phyloP scores from a whole-genome alignment of 2,888 invertebrate genomes.

The Emmelina monodactyla region DNA sequence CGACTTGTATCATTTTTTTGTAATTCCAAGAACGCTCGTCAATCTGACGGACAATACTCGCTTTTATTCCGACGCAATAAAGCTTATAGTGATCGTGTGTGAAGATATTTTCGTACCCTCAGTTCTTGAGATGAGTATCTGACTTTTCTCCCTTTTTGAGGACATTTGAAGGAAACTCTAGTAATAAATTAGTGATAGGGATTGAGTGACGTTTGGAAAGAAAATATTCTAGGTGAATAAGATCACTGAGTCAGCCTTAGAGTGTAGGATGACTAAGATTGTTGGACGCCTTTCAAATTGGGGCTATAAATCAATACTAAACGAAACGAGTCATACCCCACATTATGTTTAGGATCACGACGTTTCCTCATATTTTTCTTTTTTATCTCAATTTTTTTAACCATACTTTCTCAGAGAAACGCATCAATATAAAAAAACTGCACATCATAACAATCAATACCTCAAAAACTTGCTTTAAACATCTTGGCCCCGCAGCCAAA shows the following conservation, averaged over 20 bases:
- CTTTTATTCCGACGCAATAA: not conserved
- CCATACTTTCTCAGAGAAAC: too few species aligned
- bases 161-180: slow-evolving; percentile 7
- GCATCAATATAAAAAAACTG: too few species aligned
- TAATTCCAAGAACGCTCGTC: slow-evolving; percentile 4
- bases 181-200: slow-evolving; percentile 1
- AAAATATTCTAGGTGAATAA: slow-evolving; percentile 1
- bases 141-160: slow-evolving; percentile 29
- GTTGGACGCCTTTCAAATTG: slow-evolving; percentile 1
- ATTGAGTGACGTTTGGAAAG: slow-evolving; percentile 1
- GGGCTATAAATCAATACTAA: too few species aligned
- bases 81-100: slow-evolving; percentile 12
- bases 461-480: too few species aligned
- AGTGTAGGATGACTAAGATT: not conserved
- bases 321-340: too few species aligned
- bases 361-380: too few species aligned
- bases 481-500: too few species aligned
- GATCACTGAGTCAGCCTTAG: not conserved
- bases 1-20: not conserved
- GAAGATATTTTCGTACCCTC: slow-evolving; percentile 30
- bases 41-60: not conserved
- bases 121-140: slow-evolving; percentile 44
- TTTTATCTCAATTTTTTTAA: too few species aligned
- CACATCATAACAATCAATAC: too few species aligned
- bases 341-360: too few species aligned